Evolutionary conservation across 2,888 invertebrate genomes (phyloP), one percentile per base, ranked within the genome.

Genomic region (Gibbula magus): DNA sequence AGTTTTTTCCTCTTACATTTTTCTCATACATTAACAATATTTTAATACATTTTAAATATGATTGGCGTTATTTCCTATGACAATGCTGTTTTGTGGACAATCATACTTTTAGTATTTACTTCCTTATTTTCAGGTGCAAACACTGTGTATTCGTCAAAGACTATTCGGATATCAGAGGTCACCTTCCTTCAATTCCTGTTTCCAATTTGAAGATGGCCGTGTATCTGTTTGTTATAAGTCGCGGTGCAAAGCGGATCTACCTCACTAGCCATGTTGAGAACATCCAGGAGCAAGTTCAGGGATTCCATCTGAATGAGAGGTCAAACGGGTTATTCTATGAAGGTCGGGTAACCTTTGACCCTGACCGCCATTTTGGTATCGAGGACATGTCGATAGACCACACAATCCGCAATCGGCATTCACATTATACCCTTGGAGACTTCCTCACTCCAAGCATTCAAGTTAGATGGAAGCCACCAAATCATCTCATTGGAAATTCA

Each of bases 221-320:
- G 4, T 70, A 70, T 70, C 35, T 70, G 8, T 70, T 35, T 39
- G 70, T 35, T 10, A 70, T 70, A 39, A 32, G n/a, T 20, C 32
- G 35, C 39, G 70, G 70, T 20, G 70, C 70, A 20, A 70, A 70
- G 39, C 35, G 70, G 70, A 70, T 70, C 29, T 70, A 70, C 35
- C n/a, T 20, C 32, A 39, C 70, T 8, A n/a, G 18, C 70, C 16
- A n/a, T 20, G 18, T 39, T 2, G 13, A 20, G 35, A 70, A 70
- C n/a, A 16, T 70, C 20, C 70, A 39, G 7, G 70, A 70, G 20
- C 70, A 70, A 39, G n/a, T 70, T 10, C 16, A n/a, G 0, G 70
- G 70, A 2, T 70, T 70, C 20, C 39, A 70, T 3, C 20, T 70
- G 29, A 35, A 35, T n/a, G 20, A 70, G 20, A 16, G 35, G 35